Conservation (phyloP, 2,888 invertebrate species). For the Hirtodrosophila duncani region DNA sequence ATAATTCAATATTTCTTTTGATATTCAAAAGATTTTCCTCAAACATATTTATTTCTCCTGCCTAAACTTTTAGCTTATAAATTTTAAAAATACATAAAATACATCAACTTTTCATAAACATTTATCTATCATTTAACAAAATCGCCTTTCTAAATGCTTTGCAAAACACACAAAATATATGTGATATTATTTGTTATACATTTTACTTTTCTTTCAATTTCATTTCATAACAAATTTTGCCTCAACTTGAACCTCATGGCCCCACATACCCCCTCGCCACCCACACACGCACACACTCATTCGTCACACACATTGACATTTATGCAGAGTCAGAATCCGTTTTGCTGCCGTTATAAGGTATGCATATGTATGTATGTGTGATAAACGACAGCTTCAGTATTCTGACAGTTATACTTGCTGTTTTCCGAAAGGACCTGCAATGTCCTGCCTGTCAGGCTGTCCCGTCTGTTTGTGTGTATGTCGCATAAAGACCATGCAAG, state of each 20-base stretch:
- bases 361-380: slow-evolving; percentile 23
- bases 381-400: slow-evolving; percentile 38
- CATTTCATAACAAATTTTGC: slow-evolving; percentile 23
- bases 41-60: too few species aligned
- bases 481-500: slow-evolving; percentile 36
- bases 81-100: too few species aligned
- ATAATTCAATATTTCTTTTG: too few species aligned
- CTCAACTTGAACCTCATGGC: slow-evolving; percentile 27
- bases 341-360: slow-evolving; percentile 18
- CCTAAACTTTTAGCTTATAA: too few species aligned
- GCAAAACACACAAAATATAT: too few species aligned
- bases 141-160: too few species aligned
- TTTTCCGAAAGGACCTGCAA: slow-evolving; percentile 28
- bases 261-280: too few species aligned
- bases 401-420: slow-evolving; percentile 42
- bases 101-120: too few species aligned
- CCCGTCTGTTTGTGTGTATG: slow-evolving; percentile 11
- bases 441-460: neutral
- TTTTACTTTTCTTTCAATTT: slow-evolving; percentile 7
- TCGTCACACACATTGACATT: slow-evolving; percentile 24
- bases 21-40: too few species aligned
- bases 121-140: too few species aligned
- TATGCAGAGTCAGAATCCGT: slow-evolving; percentile 27
- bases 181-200: too few species aligned
- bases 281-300: neutral